phyloP scores from a whole-genome alignment of 2,888 invertebrate genomes.

The Trimorus sp. region DNA sequence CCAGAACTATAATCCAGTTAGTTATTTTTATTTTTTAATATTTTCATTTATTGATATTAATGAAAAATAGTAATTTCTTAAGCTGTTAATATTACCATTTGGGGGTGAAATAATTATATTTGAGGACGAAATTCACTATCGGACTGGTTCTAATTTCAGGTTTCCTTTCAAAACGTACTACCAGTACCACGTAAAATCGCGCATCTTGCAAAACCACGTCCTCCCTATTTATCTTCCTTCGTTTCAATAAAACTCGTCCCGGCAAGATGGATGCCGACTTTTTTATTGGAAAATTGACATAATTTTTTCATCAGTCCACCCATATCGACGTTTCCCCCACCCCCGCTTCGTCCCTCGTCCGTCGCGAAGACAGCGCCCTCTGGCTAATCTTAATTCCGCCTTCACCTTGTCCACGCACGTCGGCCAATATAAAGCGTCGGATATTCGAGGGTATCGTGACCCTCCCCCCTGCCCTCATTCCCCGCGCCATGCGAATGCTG shows the following conservation, averaged over 20 bases:
- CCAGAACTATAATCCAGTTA: too few relatives aligned
- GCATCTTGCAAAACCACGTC: conserved; percentile 28
- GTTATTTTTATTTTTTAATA: too few relatives aligned
- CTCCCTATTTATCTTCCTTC: conserved; percentile 42
- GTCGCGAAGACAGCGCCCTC: conserved; percentile 11
- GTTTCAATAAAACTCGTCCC: conserved; percentile 46
- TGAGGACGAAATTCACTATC: too few relatives aligned
- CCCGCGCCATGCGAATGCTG: conserved; percentile 28
- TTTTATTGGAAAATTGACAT: conserved; percentile 58
- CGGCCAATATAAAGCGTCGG: conserved; percentile 35
- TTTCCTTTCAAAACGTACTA: too few relatives aligned
- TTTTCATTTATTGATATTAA: too few relatives aligned
- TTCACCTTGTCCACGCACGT: conserved; percentile 37
- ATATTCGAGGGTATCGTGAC: conserved; percentile 12
- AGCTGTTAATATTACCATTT: too few relatives aligned
- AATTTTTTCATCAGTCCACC: conserved; percentile 53
- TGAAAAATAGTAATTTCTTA: too few relatives aligned
- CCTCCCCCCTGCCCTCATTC: not conserved
- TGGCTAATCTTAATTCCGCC: conserved; percentile 60
- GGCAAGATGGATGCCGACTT: conserved; percentile 51
- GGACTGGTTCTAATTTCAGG: too few relatives aligned
- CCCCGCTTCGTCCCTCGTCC: conserved; percentile 12
- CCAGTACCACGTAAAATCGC: conserved; percentile 25
- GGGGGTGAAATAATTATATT: too few relatives aligned
- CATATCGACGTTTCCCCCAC: conserved; percentile 33